Evolutionary conservation across 2,888 invertebrate species (phyloP).

Genomic region (Hydrotaea cyrtoneurina): DNA sequence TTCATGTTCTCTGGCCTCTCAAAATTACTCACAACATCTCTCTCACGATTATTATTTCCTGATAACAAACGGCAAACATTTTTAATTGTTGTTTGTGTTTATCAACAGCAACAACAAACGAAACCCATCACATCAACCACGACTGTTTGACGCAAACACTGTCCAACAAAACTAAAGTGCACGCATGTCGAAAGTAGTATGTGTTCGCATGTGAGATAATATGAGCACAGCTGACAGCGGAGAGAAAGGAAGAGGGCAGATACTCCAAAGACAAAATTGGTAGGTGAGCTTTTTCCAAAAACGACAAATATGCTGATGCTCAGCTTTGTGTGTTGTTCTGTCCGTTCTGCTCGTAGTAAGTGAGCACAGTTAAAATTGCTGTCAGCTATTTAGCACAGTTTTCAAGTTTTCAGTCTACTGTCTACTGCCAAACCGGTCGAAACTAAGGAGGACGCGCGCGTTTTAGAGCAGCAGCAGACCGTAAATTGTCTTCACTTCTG

Average conservation of each 20-base stretch:
- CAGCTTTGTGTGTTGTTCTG: conserved; percentile 6
- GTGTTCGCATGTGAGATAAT: too few species aligned
- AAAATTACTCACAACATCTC: not conserved
- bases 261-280: conserved; percentile 28
- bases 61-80: not conserved
- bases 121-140: not conserved
- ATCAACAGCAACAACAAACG: not conserved
- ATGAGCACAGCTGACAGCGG: not conserved
- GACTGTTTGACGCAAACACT: conserved; percentile 10
- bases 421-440: conserved; percentile 75
- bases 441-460: conserved; percentile 45
- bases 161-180: conserved; percentile 2
- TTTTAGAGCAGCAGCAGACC: not conserved
- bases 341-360: conserved; percentile 16
- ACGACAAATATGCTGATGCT: not conserved
- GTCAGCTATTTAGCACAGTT: conserved; percentile 68
- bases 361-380: conserved; percentile 56
- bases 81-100: not conserved
- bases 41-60: too few species aligned
- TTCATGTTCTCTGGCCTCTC: not conserved
- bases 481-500: too few species aligned
- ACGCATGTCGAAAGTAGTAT: not conserved
- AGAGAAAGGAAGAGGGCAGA: not conserved
- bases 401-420: conserved; percentile 58
- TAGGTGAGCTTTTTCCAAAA: conserved; percentile 69